These are phyloP conservation scores for Mus caroli DNA, from an alignment of 2,797 vertebrate species.

Conservation along the genomic window DNA sequence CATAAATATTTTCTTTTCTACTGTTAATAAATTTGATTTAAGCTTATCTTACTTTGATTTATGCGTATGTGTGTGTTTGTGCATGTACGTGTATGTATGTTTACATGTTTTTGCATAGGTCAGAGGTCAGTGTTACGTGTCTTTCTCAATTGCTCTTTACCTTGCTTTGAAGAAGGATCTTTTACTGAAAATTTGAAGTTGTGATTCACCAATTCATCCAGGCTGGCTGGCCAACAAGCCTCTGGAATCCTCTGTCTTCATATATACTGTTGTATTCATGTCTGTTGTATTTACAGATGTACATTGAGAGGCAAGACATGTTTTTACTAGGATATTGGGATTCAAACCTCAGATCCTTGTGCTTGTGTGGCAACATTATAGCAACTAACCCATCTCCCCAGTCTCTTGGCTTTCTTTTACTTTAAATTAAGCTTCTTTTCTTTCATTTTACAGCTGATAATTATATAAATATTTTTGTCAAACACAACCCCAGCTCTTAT, in stretches of 20 bases:
- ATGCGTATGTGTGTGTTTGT: background rate
- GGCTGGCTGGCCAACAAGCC: background rate
- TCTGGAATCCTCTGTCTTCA: background rate
- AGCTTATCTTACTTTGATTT: background rate
- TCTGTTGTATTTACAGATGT: background rate
- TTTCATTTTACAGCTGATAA: background rate
- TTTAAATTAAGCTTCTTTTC: background rate
- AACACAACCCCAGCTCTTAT: constrained; percentile 4
- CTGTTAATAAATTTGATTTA: background rate
- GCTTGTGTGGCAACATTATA: background rate
- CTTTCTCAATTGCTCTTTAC: background rate
- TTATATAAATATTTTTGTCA: constrained; percentile 23
- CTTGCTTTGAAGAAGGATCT: background rate
- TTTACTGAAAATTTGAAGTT: background rate
- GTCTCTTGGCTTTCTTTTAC: background rate
- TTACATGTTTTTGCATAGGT: background rate
- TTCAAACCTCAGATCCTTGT: no score
- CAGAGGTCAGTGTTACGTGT: background rate
- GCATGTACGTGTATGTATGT: background rate
- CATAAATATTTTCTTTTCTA: background rate
- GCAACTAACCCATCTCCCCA: background rate
- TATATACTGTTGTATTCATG: background rate
- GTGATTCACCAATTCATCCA: background rate
- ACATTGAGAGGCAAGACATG: background rate
- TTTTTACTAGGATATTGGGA: background rate